These are phyloP conservation scores for Amia ocellicauda DNA, from an alignment of 2,113 vertebrate genomes.

Conservation along the genomic window DNA sequence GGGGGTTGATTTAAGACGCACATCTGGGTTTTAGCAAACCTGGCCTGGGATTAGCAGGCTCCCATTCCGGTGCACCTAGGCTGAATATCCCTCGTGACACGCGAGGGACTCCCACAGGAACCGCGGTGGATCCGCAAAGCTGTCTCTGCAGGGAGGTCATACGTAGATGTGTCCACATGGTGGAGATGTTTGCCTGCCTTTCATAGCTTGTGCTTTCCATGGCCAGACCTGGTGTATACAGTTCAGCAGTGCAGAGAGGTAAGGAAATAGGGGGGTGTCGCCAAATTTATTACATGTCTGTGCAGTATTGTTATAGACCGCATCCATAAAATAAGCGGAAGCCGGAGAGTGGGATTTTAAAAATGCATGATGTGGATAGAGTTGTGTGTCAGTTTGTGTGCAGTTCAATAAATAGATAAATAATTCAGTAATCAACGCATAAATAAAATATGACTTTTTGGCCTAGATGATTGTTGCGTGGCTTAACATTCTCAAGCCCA, in stretches of 20 bases:
- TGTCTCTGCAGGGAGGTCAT: conserved; percentile 2
- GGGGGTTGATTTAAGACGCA: neutral
- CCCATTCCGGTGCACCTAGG: neutral
- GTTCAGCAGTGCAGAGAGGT: neutral
- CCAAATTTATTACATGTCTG: conserved; percentile 1
- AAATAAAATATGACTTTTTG: conserved; percentile 55
- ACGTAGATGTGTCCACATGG: conserved; percentile 46
- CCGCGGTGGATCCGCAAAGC: neutral
- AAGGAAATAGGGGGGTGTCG: neutral
- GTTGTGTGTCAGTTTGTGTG: conserved; percentile 43
- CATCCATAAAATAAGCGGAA: conserved; percentile 9
- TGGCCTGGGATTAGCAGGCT: conserved; percentile 12
- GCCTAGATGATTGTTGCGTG: conserved; percentile 30
- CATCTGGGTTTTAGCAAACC: neutral
- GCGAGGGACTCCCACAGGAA: neutral
- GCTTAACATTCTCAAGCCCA: conserved; percentile 21
- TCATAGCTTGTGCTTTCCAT: neutral
- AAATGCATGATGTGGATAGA: conserved; percentile 44
- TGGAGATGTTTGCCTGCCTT: conserved; percentile 54
- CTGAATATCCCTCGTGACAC: neutral
- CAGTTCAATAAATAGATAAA: conserved; percentile 34
- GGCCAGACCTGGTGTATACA: neutral
- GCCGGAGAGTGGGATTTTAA: conserved; percentile 14
- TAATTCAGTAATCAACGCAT: conserved; percentile 47
- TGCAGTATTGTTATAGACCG: neutral